Evolutionary conservation across 2,797 vertebrate species (phyloP).

Genomic region (Propithecus deckenii): DNA sequence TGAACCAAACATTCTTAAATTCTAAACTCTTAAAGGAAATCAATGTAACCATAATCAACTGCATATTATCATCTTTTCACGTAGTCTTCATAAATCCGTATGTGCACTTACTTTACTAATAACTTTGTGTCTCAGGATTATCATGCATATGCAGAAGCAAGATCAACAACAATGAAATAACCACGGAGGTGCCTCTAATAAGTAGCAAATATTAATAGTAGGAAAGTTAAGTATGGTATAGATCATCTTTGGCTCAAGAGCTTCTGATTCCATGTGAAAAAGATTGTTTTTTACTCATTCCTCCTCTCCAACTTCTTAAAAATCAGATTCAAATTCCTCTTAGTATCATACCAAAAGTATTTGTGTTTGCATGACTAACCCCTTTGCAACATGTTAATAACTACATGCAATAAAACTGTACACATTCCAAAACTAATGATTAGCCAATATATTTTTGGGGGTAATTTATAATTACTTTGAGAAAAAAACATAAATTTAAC

Average conservation of each 20-base stretch:
- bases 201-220: neutral
- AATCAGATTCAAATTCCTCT: slow-evolving; percentile 31
- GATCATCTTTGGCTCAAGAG: neutral
- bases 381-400: slow-evolving; percentile 13
- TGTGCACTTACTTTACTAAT: neutral
- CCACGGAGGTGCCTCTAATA: neutral
- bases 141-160: neutral
- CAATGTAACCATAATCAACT: neutral
- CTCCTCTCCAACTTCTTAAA: neutral
- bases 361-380: neutral
- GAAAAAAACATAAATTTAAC: slow-evolving; percentile 8
- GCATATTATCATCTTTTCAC: neutral
- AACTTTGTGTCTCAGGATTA: neutral
- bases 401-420: neutral
- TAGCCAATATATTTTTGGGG: neutral
- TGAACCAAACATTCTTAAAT: slow-evolving; percentile 14
- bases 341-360: neutral
- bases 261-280: neutral
- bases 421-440: slow-evolving; percentile 9
- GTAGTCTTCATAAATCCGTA: neutral
- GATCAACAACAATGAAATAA: neutral
- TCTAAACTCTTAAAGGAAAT: slow-evolving; percentile 35
- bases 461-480: slow-evolving; percentile 23
- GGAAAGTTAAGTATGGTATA: neutral
- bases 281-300: neutral